A percentile compares a stretch with the other conserved stretches of the same genome.
These are phyloP conservation scores for Rallus limicola DNA, from an alignment of 2,113 vertebrate species.

Conservation along the genomic window DNA sequence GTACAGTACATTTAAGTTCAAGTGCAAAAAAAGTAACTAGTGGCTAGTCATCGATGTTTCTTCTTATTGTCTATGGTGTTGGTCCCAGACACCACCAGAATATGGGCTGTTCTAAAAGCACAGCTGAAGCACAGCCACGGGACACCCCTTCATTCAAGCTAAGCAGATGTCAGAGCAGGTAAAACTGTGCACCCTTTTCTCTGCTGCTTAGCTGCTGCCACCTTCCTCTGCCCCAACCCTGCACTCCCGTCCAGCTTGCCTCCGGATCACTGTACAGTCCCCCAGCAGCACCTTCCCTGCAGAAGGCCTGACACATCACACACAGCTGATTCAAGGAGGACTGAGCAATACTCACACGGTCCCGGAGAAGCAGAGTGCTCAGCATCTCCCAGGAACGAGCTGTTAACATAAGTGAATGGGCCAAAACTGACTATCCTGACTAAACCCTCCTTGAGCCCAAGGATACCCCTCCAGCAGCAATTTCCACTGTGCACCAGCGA, in stretches of 20 bases:
- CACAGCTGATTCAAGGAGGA: neutral
- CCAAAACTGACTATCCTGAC: neutral
- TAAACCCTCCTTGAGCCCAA: neutral
- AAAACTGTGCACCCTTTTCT: neutral
- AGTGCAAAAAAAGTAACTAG: conserved; percentile 80
- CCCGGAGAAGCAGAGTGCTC: neutral
- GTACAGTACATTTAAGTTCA: conserved; percentile 80
- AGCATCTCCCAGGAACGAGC: neutral
- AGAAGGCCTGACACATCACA: neutral
- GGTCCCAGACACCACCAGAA: conserved; percentile 58
- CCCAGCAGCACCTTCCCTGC: accelerated
- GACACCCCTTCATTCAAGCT: neutral
- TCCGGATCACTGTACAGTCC: neutral
- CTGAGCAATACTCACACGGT: neutral
- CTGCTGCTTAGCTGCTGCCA: neutral
- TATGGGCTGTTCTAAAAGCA: neutral
- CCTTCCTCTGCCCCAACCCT: neutral
- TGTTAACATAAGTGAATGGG: neutral
- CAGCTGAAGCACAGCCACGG: neutral
- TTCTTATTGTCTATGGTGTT: conserved; percentile 53
- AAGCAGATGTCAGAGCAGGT: neutral
- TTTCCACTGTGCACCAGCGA: neutral
- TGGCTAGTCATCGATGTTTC: conserved; percentile 54
- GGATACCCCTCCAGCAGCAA: conserved; percentile 31
- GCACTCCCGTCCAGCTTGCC: neutral